Conservation (phyloP, 2,797 vertebrate species). For the Prionace glauca region DNA sequence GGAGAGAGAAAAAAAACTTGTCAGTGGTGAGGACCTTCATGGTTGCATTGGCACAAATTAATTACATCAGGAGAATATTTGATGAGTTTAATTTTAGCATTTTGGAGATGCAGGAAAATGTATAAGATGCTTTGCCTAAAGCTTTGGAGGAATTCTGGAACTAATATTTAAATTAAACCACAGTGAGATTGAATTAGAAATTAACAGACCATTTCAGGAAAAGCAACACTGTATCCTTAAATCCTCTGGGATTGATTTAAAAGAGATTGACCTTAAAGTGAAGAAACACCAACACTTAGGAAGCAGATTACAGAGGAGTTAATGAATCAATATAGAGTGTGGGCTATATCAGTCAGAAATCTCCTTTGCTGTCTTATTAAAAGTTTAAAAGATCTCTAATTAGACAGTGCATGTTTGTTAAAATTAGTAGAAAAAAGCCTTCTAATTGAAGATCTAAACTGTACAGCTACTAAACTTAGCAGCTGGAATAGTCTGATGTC, state of each 20-base stretch:
- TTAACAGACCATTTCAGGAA: too few species aligned
- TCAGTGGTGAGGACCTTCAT: background rate
- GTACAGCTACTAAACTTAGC: constrained; percentile 2
- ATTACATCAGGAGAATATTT: background rate
- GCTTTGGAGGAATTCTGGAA: background rate
- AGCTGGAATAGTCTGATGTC: background rate
- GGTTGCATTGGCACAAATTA: background rate
- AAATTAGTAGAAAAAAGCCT: background rate
- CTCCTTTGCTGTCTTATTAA: background rate
- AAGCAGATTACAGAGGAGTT: constrained; percentile 20
- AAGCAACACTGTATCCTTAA: background rate
- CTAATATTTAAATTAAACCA: background rate
- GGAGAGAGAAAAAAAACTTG: background rate
- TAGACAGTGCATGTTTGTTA: constrained; percentile 6
- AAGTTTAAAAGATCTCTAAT: background rate
- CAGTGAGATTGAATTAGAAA: background rate
- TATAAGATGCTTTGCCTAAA: background rate
- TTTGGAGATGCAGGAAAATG: background rate
- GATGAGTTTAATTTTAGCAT: background rate
- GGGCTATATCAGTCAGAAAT: background rate
- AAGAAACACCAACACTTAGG: background rate
- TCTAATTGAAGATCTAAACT: constrained; percentile 4
- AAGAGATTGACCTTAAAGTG: background rate
- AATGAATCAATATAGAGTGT: background rate
- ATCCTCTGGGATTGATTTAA: background rate